These are phyloP conservation scores for Zosterops pallidus DNA, from an alignment of 2,113 vertebrate species.

Conservation along the genomic window DNA sequence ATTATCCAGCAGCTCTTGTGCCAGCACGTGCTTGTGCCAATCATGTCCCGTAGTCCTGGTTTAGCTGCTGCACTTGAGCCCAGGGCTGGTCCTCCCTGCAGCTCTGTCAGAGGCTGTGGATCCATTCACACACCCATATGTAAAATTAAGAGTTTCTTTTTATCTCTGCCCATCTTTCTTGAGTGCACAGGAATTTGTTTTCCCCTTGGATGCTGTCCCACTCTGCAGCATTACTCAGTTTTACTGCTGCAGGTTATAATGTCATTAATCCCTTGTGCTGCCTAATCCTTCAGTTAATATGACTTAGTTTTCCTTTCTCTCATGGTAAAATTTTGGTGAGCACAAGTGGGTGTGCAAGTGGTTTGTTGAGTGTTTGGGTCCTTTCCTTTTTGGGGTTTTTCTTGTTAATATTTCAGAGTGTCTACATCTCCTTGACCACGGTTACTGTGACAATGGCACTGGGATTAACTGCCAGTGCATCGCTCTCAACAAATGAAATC, in stretches of 20 bases:
- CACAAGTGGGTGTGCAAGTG: background rate
- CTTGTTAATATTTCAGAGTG: background rate
- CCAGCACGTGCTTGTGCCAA: conserved; percentile 33
- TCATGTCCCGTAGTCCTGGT: background rate
- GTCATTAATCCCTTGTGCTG: background rate
- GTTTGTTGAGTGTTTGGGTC: background rate
- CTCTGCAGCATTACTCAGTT: background rate
- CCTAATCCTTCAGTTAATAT: background rate
- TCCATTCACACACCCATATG: background rate
- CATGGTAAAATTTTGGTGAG: background rate
- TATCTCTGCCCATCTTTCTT: background rate
- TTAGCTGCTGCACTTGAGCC: background rate
- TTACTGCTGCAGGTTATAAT: conserved; percentile 17
- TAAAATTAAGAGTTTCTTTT: background rate
- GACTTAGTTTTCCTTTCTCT: background rate
- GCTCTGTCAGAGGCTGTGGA: background rate
- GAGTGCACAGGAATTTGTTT: background rate
- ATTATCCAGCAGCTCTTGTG: background rate
- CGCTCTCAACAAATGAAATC: background rate
- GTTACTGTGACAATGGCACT: background rate
- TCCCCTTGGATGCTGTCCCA: background rate
- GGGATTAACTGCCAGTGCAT: background rate
- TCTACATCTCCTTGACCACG: background rate
- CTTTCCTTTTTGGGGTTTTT: background rate
- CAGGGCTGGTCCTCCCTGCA: background rate